phyloP scores from a whole-genome alignment of 2,797 vertebrate species.

The Halcyon leucocephala region DNA sequence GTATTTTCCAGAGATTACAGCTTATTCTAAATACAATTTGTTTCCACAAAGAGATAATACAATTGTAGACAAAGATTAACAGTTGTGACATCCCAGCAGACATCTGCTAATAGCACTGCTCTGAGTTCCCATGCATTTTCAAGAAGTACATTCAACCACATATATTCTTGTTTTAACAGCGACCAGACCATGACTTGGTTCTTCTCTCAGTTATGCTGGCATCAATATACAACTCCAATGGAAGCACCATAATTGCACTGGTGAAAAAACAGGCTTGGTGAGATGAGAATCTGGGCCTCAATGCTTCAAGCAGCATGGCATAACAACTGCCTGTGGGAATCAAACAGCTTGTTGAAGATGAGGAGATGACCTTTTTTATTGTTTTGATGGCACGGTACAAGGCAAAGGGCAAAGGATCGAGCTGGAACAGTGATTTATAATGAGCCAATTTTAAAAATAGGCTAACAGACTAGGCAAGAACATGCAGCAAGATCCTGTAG shows the following conservation, averaged over 20 bases:
- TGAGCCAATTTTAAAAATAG: slow-evolving; percentile 35
- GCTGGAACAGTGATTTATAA: not conserved
- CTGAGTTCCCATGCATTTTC: not conserved
- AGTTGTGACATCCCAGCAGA: not conserved
- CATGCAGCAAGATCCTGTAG: not conserved
- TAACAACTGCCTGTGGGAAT: not conserved
- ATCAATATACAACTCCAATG: not conserved
- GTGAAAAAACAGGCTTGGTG: not conserved
- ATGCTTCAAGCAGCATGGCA: not conserved
- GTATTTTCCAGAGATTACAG: not conserved
- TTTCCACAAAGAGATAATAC: not conserved
- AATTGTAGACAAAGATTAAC: slow-evolving; percentile 17
- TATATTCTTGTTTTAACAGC: not conserved
- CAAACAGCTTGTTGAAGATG: not conserved
- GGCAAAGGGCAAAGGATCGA: slow-evolving; percentile 23
- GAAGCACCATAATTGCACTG: not conserved
- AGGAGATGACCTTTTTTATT: not conserved
- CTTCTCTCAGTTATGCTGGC: not conserved
- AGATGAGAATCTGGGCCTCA: not conserved
- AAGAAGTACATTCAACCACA: not conserved
- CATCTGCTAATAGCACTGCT: not conserved
- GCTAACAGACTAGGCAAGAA: slow-evolving; percentile 25
- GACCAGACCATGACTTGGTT: not conserved
- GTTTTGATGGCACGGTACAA: not conserved
- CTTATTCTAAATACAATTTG: slow-evolving; percentile 1